phyloP scores from a whole-genome alignment of 1,140 invertebrate species.

The Maconellicoccus hirsutus region DNA sequence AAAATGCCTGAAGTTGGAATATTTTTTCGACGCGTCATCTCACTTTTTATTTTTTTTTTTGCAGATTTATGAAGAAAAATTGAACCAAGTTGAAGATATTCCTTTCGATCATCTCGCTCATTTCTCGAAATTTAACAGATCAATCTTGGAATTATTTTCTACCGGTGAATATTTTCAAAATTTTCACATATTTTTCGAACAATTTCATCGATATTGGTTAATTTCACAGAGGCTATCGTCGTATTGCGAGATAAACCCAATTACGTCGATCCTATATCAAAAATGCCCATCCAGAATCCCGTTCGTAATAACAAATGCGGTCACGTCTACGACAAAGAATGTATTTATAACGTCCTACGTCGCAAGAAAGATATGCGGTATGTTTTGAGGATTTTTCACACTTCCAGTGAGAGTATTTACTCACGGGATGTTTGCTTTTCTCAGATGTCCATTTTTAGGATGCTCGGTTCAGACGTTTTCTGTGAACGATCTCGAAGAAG shows the following conservation, averaged over 20 bases:
- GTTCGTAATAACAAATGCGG: background rate
- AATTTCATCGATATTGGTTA: background rate
- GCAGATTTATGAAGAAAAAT: background rate
- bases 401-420: no score
- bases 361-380: background rate
- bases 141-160: conserved; percentile 5
- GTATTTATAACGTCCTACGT: background rate
- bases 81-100: background rate
- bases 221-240: conserved; percentile 1
- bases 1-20: no score
- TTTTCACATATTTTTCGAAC: no score
- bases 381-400: no score
- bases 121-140: background rate
- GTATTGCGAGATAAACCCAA: background rate
- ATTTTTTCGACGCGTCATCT: no score
- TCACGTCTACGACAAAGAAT: background rate
- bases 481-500: background rate
- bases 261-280: background rate
- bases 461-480: background rate
- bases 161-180: no score
- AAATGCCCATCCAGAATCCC: background rate
- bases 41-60: background rate
- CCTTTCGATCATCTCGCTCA: background rate
- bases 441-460: background rate
- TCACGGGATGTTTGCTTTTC: no score